These are phyloP conservation scores for Orcinus orca DNA, from an alignment of 2,113 vertebrate genomes.

Conservation along the genomic window DNA sequence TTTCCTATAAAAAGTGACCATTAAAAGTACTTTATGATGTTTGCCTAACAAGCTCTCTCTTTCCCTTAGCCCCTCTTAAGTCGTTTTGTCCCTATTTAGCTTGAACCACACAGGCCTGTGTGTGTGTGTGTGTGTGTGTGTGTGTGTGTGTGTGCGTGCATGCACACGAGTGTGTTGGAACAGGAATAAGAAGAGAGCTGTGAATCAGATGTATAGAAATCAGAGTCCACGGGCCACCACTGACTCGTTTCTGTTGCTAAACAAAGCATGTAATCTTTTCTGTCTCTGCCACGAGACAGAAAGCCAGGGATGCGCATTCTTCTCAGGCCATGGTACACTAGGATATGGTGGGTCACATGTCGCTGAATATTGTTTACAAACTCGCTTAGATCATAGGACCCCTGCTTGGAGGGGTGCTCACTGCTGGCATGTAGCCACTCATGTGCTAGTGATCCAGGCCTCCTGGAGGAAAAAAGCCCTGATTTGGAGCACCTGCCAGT, in stretches of 20 bases:
- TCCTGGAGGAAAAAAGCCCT: background rate
- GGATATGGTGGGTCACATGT: background rate
- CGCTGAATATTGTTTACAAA: background rate
- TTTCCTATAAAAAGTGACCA: background rate
- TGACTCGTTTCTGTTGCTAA: background rate
- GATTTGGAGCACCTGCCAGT: background rate
- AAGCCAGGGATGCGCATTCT: background rate
- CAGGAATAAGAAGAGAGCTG: background rate
- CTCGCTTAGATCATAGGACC: background rate
- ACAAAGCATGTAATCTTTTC: background rate
- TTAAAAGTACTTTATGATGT: slow-evolving; percentile 1
- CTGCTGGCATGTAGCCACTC: background rate
- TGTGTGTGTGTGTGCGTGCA: background rate
- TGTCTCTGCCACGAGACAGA: background rate
- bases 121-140: background rate
- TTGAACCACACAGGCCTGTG: background rate
- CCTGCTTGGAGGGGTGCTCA: background rate
- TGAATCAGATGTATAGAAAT: slow-evolving; percentile 38
- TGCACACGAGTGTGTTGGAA: background rate
- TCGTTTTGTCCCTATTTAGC: background rate
- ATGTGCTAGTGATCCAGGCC: background rate
- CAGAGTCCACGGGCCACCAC: background rate
- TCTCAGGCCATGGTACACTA: background rate
- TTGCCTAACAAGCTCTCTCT: background rate
- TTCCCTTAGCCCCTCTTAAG: background rate